Base-by-base conservation (phyloP, 2,888 invertebrate species). In the Saturnia japonica region DNA sequence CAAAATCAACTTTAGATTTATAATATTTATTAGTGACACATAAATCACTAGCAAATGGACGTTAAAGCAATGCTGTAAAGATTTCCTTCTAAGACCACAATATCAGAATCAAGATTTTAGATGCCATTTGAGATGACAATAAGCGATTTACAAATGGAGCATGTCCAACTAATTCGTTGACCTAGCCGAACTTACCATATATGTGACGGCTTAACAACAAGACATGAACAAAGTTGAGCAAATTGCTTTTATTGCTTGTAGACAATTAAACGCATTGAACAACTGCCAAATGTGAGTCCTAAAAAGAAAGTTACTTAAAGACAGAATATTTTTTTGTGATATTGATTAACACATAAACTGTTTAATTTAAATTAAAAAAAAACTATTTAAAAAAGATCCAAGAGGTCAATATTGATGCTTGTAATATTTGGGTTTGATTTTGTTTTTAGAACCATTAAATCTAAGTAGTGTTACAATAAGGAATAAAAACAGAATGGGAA, bases 211-310 rank as follows among this genome's bases (percentile, higher is more conserved):
- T 68, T 68, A n/a, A n/a, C n/a, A n/a, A 68, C 62, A 64, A 71
- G 68, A 42, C 72, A 76, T 82, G 80, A 83, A 81, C 81, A 78
- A 82, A 83, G 82, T 81, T 79, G 84, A 86, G 81, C 76, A 81
- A 82, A 86, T 86, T 82, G 85, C 75, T 25, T n/a, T n/a, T 51
- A 42, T 62, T 45, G 60, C 22, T 62, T 68, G 67, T 85, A 77
- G 75, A 81, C 80, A 83, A 87, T 84, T 85, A 86, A 86, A 83
- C 82, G 79, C 79, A 85, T 87, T 85, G 83, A 81, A 85, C 77
- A 60, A 28, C 28, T 28, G 57, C 81, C 81, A 79, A 82, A 84
- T 77, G 74, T 74, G 80, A n/a, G 75, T 42, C 72, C 73, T 57
- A 69, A 74, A 74, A 74, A 79, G 77, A 82, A 84, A 77, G 28